phyloP scores from a whole-genome alignment of 2,797 vertebrate genomes.

The Hirundo rustica region DNA sequence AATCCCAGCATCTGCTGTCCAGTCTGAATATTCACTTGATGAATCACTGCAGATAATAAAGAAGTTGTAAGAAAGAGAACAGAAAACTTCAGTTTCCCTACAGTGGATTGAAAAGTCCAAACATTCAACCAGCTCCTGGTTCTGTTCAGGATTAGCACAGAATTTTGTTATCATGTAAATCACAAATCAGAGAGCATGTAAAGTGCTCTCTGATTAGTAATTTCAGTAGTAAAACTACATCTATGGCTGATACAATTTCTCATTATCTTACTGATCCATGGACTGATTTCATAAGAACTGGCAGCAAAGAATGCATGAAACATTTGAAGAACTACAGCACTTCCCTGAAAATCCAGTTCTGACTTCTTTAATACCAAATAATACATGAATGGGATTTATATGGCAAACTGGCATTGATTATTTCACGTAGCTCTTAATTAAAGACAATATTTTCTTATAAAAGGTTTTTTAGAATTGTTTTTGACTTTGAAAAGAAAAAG shows the following conservation, averaged over 20 bases:
- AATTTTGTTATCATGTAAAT: no score
- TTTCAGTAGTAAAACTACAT: no score
- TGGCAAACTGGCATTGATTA: background rate
- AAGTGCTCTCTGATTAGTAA: no score
- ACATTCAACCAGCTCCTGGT: background rate
- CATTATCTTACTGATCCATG: no score
- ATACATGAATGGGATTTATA: background rate
- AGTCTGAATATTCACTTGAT: slow-evolving; percentile 98
- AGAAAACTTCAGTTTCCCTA: background rate
- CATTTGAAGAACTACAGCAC: no score
- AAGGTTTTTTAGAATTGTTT: background rate
- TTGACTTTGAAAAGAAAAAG: background rate
- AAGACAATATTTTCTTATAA: background rate
- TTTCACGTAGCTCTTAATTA: background rate
- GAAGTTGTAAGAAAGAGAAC: background rate
- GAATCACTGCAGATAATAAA: slow-evolving; percentile 82
- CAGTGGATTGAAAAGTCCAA: background rate
- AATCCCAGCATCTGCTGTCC: slow-evolving; percentile 97
- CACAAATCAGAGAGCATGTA: no score
- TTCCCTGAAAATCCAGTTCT: no score
- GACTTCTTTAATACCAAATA: no score
- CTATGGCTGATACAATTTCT: no score
- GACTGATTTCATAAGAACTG: no score
- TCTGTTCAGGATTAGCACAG: no score
- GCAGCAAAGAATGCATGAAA: no score